Evolutionary conservation across 2,888 invertebrate species (phyloP), one percentile per base, ranked within the genome.

Genomic region (Drosophila rubida): DNA sequence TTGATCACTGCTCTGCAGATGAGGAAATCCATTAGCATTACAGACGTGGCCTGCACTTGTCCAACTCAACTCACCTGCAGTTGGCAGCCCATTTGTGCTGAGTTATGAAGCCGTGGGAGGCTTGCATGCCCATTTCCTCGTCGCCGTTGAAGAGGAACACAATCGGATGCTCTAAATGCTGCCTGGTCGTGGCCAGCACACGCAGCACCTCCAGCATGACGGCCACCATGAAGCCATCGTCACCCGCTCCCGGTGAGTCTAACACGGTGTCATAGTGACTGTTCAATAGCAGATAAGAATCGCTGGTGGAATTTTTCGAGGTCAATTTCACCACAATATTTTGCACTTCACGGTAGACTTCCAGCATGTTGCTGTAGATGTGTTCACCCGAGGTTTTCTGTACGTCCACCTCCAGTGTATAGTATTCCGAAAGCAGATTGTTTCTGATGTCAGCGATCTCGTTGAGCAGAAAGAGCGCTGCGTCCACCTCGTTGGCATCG

Each of bases 81-180:
- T 95, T 94, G 55, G 94, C 93, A 0, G 97, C 95, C 98, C 98
- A 98, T n/a, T 93, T 93, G 90, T 97, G 97, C 59, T 95, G 93
- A 0, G 95, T 94, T 0, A 94, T 91, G 59, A 94, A 94, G 46
- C 94, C 96, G 80, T 95, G 95, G 0, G 95, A 94, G 1, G 94
- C 95, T 92, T 95, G 94, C 27, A 94, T 65, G 30, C 94, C 93
- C 88, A 93, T 94, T 89, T 95, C 95, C 80, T 95, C 95, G 8
- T 94, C 95, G 25, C 95, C 95, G 82, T 95, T 95, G 87, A 95
- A 95, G 2, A 95, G 90, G 80, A 95, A 95, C 2, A 95, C 91
- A 14, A 95, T 91, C 30, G 93, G 93, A 89, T 94, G 93, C 39
- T 90, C 86, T 7, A 94, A 91, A 2, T 91, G 78, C 2, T 89